Percentiles rank a stretch among this genome's conserved stretches.
These are phyloP conservation scores for Cygnus olor DNA, from an alignment of 2,797 vertebrate species.

Conservation along the genomic window DNA sequence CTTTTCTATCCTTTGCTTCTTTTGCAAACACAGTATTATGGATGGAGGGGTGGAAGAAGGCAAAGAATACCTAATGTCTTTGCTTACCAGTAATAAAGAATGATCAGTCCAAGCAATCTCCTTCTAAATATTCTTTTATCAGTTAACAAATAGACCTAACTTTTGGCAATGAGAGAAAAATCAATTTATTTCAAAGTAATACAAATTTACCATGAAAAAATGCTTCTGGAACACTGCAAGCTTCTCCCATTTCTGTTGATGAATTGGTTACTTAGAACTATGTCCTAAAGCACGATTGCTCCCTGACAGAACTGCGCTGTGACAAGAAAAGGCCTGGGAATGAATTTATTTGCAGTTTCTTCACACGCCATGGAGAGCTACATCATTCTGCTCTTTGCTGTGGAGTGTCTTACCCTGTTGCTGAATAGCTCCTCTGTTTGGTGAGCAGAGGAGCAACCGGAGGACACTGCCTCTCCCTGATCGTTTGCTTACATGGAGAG, in stretches of 20 bases:
- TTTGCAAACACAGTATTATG: neutral
- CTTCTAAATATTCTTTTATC: neutral
- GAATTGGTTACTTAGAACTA: neutral
- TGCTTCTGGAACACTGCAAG: neutral
- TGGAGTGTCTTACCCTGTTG: neutral
- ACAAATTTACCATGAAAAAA: slow-evolving; percentile 35
- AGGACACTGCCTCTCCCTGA: neutral
- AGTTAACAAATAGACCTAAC: slow-evolving; percentile 21
- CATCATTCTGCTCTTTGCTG: neutral
- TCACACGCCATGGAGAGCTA: neutral
- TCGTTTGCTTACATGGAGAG: neutral
- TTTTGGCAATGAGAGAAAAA: slow-evolving; percentile 29
- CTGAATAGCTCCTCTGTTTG: neutral
- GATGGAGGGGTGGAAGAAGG: neutral
- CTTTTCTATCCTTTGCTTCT: neutral
- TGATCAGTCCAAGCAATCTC: neutral
- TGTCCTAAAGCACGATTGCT: neutral
- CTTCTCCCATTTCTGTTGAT: neutral
- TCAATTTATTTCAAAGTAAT: slow-evolving; percentile 36
- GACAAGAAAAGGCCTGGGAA: neutral
- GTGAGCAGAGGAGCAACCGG: neutral
- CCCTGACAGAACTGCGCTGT: neutral
- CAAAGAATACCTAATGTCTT: neutral
- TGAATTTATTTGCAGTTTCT: neutral
- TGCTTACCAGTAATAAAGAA: neutral